A percentile compares a stretch with the other conserved stretches of the same genome.
Conservation (phyloP, 2,888 invertebrate genomes). For the Epinotia demarniana region DNA sequence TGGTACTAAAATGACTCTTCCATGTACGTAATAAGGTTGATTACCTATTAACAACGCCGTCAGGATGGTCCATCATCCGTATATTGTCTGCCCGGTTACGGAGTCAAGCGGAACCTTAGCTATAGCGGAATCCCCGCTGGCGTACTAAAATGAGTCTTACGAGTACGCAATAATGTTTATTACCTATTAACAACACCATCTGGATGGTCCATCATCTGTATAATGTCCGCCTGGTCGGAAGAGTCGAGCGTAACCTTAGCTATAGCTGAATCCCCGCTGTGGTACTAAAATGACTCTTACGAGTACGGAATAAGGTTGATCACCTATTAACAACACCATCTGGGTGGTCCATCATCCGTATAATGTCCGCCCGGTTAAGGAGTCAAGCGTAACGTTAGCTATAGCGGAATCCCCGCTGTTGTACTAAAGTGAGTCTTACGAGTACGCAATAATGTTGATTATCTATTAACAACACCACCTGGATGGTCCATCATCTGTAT, state of each 20-base stretch:
- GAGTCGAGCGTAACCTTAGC: conserved; percentile 89
- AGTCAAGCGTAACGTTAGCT: conserved; percentile 86
- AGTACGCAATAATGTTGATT: conserved; percentile 75
- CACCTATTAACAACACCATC: conserved; percentile 23
- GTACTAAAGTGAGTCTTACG: conserved; percentile 67
- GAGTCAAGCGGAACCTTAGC: conserved; percentile 90
- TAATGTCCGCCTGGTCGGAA: conserved; percentile 94
- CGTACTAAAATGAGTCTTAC: conserved; percentile 70
- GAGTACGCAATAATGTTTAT: conserved; percentile 75
- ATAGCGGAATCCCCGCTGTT: conserved; percentile 64
- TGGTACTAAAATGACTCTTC: not conserved
- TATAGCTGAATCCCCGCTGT: conserved; percentile 64
- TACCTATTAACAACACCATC: conserved; percentile 5
- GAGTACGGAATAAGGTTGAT: not conserved
- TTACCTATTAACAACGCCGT: conserved; percentile 25
- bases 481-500: conserved; percentile 89
- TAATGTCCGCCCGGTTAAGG: conserved; percentile 94
- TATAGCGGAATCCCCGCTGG: conserved; percentile 84
- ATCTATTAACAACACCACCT: not conserved
- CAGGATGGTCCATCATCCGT: not conserved
- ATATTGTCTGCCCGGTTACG: conserved; percentile 94
- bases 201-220: conserved; percentile 88
- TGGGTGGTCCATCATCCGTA: not conserved
- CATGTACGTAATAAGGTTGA: not conserved
- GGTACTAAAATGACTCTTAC: too few species aligned